Base-by-base conservation (phyloP, 1,140 invertebrate species). In the Hypothenemus hampei region DNA sequence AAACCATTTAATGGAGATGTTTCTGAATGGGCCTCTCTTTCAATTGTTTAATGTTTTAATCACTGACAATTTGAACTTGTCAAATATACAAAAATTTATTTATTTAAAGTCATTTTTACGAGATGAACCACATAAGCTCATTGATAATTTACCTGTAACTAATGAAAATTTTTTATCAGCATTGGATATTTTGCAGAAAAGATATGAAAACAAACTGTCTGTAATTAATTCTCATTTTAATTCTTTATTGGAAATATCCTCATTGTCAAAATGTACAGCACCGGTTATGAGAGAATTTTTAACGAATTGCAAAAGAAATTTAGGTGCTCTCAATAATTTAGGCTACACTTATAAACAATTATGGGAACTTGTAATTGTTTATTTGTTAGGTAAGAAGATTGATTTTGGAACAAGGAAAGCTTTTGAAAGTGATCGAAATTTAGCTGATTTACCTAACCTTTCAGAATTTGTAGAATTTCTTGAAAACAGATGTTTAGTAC, bases 91-190 rank as follows among this genome's bases (percentile, higher is more conserved):
- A 11, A 31, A 8, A 31, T 46, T 46, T 46, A 31, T 31, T 46
- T 46, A 46, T 26, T 44, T 44, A 26, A 29, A 46, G 16, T 8
- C 24, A 7, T 46, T 46, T 46, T 46, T 46, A 19, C 7, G 29
- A 16, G 44, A 33, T 19, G 23, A 46, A 31, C n/a, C 44, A 11
- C 16, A 13, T 8, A 44, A 5, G 10, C 7, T 44, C 3, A 26
- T 44, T 26, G 41, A 44, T 16, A 24, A n/a, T 44, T 24, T 44
- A 26, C 41, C 8, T 7, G 41, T 18, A 7, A 44, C 41, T 15
- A 22, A 44, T 26, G 21, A 24, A 3, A 44, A 18, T 24, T 44
- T 44, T 15, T 23, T n/a, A n/a, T n/a, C n/a, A n/a, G 4, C 4
- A 15, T 21, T 5, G 37, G 3, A 40, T 19, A 7, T 4, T 3